Evolutionary conservation across 2,888 invertebrate species (phyloP).

Genomic region (Meliscaeva auricollis): DNA sequence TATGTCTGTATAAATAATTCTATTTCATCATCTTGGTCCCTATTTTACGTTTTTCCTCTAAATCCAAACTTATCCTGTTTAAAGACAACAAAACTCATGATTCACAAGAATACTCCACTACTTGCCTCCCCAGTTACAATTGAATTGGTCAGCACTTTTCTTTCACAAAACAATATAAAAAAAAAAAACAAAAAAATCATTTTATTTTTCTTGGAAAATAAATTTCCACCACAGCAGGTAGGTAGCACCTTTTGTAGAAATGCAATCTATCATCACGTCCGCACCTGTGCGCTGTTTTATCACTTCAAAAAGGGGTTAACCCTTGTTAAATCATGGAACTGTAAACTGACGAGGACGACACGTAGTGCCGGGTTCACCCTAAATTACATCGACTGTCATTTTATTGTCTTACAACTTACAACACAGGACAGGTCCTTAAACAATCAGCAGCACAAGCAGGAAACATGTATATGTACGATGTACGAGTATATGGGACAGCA

Average conservation of each 20-base stretch:
- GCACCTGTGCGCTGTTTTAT: slow-evolving; percentile 65
- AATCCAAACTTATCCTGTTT: too few relatives aligned
- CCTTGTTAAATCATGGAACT: slow-evolving; percentile 57
- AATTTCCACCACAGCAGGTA: slow-evolving; percentile 46
- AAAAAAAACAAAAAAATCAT: neutral
- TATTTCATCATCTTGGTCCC: too few relatives aligned
- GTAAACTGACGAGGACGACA: slow-evolving; percentile 57
- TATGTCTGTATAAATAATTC: too few relatives aligned
- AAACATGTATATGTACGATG: too few relatives aligned
- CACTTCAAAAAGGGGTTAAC: slow-evolving; percentile 67
- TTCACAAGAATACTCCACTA: neutral
- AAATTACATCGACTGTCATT: slow-evolving; percentile 73
- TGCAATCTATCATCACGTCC: slow-evolving; percentile 72
- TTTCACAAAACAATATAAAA: neutral
- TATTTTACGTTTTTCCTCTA: too few relatives aligned
- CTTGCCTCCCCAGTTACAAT: neutral
- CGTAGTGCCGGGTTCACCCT: slow-evolving; percentile 44
- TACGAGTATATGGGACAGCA: too few relatives aligned
- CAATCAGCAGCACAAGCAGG: slow-evolving; percentile 32
- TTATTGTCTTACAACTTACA: slow-evolving; percentile 63
- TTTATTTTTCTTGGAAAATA: slow-evolving; percentile 3
- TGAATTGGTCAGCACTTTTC: slow-evolving; percentile 17
- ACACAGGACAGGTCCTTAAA: slow-evolving; percentile 42
- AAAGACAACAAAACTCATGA: too few relatives aligned
- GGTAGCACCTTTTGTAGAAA: slow-evolving; percentile 38